Conservation (phyloP, 2,113 vertebrate species). For the Hyperoodon ampullatus region DNA sequence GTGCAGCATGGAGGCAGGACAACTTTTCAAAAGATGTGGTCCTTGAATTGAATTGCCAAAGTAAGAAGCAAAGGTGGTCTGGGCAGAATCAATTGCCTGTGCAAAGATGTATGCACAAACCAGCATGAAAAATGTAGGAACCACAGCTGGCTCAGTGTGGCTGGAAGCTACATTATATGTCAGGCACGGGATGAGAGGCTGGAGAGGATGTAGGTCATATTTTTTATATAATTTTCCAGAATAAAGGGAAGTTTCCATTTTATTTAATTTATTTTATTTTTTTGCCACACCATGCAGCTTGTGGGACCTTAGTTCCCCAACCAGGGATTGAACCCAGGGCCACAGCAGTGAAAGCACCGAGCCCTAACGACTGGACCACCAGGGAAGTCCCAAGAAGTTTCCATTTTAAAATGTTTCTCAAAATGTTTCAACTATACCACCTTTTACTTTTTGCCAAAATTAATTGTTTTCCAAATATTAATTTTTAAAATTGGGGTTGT, state of each 20-base stretch:
- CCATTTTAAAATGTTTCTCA: neutral
- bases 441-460: neutral
- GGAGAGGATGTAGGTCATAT: neutral
- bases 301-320: too few relatives aligned
- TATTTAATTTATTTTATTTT: too few relatives aligned
- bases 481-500: neutral
- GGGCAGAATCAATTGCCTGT: neutral
- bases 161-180: neutral
- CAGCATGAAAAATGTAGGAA: neutral
- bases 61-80: neutral
- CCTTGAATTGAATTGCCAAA: slow-evolving; percentile 6
- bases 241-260: neutral
- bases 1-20: neutral
- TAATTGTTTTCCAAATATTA: neutral
- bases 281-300: too few relatives aligned
- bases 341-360: too few relatives aligned
- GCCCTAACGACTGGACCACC: too few relatives aligned
- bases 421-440: neutral
- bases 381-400: too few relatives aligned
- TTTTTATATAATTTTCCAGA: neutral
- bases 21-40: neutral
- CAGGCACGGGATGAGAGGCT: neutral
- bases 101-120: neutral
- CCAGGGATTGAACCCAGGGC: too few relatives aligned
- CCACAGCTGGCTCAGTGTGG: neutral